Evolutionary conservation across 2,888 invertebrate genomes (phyloP), one percentile per base, ranked within the genome.

Genomic region (Chrysolina americana): DNA sequence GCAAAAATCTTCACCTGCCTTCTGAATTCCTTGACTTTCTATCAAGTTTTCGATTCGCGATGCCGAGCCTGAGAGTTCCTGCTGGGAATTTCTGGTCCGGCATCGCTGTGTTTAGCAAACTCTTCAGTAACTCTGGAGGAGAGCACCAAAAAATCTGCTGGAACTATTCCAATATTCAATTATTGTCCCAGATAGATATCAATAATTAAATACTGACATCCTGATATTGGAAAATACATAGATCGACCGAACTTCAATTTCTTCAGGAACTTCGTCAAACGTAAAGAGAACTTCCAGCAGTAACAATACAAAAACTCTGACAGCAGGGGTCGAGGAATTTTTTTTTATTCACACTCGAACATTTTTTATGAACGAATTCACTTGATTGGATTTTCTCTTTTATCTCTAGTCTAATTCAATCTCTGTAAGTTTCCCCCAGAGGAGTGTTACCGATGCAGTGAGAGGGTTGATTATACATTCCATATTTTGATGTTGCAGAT

Each of bases 321-420:
- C 19, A 19, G n/a, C 28, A 19, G 23, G 36, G 41, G 41, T 17
- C 23, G 15, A 36, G 15, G 41, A 68, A 41, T 28, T 41, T 53
- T 53, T 41, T 17, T 17, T 68, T 68, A 56, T 68, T 19, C n/a
- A 28, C 36, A 21, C 21, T 13, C 4, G 41, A 41, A 68, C 19
- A 41, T 56, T 41, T 17, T 68, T 68, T 53, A 53, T 41, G 48
- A 68, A 15, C 41, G 41, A 53, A 41, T 53, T 56, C 19, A 28
- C 17, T 68, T 68, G 68, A 68, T 68, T 68, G 68, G 68, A 68
- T 68, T 68, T 41, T 15, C 41, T 21, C 23, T 53, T 8, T 56
- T 28, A 41, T 36, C 19, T 41, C 10, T 21, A 21, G 21, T 44
- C 41, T 36, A 53, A 68, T 50, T 68, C 28, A 36, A 68, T 50